Conservation (phyloP, 2,888 invertebrate species). For the Ormyrus labotus region DNA sequence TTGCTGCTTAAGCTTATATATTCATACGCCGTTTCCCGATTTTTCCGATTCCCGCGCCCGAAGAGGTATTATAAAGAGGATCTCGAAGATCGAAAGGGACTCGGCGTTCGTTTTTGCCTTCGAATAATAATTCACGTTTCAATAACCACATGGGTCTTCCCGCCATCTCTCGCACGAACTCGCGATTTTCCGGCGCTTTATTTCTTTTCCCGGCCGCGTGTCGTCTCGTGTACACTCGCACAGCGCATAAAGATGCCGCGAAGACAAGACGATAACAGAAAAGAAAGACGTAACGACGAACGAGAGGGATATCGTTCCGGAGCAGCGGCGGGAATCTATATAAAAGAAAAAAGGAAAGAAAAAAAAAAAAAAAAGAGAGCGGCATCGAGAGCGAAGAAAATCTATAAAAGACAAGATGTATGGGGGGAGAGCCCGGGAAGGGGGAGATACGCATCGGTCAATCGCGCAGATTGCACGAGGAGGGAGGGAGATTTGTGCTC, state of each 20-base stretch:
- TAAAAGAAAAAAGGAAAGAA: neutral
- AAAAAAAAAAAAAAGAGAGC: neutral
- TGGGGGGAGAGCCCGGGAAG: neutral
- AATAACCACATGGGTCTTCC: too few species aligned
- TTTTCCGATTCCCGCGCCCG: too few species aligned
- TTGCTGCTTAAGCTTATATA: too few species aligned
- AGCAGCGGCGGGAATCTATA: too few species aligned
- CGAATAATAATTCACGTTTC: too few species aligned
- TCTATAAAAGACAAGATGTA: neutral
- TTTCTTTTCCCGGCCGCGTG: too few species aligned
- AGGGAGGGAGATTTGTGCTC: neutral
- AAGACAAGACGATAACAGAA: constrained; percentile 13
- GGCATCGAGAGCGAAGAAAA: neutral
- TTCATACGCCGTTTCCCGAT: too few species aligned
- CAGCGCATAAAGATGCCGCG: neutral
- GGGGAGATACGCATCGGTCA: constrained; percentile 4
- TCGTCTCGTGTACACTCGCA: neutral
- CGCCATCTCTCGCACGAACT: too few species aligned
- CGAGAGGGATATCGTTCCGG: neutral
- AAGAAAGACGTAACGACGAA: constrained; percentile 12
- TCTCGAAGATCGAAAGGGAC: too few species aligned
- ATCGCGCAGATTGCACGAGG: neutral
- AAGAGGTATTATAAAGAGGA: too few species aligned
- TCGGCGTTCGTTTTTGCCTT: too few species aligned
- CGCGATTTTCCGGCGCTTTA: too few species aligned